Percentiles rank a stretch among this genome's conserved stretches.
phyloP scores from a whole-genome alignment of 1,140 invertebrate genomes.

The Dryas iulia region DNA sequence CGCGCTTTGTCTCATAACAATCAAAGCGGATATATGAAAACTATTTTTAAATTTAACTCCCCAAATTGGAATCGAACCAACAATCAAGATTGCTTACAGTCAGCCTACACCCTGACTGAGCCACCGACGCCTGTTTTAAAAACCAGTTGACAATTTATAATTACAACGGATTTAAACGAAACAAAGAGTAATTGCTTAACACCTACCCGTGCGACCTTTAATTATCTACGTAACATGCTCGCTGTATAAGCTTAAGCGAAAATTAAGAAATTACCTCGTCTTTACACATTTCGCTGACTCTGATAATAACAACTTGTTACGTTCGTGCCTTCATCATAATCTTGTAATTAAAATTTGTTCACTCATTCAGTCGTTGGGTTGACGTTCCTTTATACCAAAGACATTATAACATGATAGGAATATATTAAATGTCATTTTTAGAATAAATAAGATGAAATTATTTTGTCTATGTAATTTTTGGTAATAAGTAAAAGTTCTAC shows the following conservation, averaged over 20 bases:
- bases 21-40: no score
- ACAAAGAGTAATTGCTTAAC: constrained; percentile 8
- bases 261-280: constrained; percentile 31
- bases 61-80: no score
- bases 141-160: not conserved
- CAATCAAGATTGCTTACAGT: no score
- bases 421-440: not conserved
- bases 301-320: constrained; percentile 23
- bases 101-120: no score
- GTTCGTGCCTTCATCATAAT: constrained; percentile 22
- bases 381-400: not conserved
- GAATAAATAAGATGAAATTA: no score
- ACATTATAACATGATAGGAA: not conserved
- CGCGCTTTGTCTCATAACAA: no score
- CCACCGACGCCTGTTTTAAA: no score
- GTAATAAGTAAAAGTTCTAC: no score
- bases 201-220: constrained; percentile 17
- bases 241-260: constrained; percentile 12
- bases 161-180: not conserved
- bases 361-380: not conserved
- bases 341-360: constrained; percentile 22
- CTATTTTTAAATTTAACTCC: no score
- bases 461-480: no score
- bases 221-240: constrained; percentile 20
- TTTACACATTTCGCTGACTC: constrained; percentile 32